Evolutionary conservation across 1,140 invertebrate species (phyloP).

Genomic region (Riptortus pedestris): DNA sequence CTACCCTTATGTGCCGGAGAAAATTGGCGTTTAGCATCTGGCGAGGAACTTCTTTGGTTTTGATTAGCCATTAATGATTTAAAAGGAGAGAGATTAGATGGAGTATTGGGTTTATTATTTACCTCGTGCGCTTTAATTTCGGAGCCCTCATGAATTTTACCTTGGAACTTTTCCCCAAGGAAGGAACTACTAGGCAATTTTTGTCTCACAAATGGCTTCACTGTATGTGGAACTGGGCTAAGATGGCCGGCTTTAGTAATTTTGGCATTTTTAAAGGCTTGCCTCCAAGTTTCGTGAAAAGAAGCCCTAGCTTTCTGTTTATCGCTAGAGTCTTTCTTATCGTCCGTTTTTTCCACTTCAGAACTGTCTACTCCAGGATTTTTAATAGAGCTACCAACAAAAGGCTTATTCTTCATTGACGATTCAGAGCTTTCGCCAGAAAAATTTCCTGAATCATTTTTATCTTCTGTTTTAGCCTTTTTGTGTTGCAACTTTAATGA

Average conservation of each 20-base stretch:
- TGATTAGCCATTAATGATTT: conserved; percentile 7
- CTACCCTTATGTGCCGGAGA: conserved; percentile 2
- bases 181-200: not conserved
- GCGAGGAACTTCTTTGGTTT: not conserved
- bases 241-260: conserved; percentile 31
- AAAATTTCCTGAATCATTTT: too few species aligned
- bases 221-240: conserved; percentile 24
- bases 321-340: not conserved
- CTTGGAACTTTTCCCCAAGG: not conserved
- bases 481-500: too few species aligned
- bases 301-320: conserved; percentile 20
- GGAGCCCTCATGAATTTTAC: not conserved
- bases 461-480: too few species aligned
- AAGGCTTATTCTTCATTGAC: conserved; percentile 4
- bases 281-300: conserved; percentile 32
- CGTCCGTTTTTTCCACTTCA: not conserved
- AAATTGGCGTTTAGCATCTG: not conserved
- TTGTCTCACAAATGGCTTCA: conserved; percentile 29
- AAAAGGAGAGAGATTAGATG: conserved; percentile 2
- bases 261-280: conserved; percentile 33
- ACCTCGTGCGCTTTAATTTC: not conserved
- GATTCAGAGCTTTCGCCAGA: too few species aligned
- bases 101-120: not conserved
- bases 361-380: conserved; percentile 7
- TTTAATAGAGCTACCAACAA: not conserved